Percentiles rank a stretch among this genome's conserved stretches.
These are phyloP conservation scores for Lacerta agilis DNA, from an alignment of 2,797 vertebrate species.

Conservation along the genomic window DNA sequence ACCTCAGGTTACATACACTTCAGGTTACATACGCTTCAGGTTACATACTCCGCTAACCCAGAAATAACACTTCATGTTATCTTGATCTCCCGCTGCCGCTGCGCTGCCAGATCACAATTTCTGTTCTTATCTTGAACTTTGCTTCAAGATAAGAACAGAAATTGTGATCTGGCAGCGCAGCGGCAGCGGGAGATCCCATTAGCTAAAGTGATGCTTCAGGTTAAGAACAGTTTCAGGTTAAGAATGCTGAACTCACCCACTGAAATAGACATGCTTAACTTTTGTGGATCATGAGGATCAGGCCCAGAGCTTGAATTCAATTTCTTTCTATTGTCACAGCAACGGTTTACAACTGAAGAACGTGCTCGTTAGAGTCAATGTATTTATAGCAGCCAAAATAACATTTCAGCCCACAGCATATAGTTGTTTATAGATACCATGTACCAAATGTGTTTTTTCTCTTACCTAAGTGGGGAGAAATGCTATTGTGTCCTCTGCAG, in stretches of 20 bases:
- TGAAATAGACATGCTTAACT: background rate
- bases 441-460: background rate
- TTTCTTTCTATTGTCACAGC: background rate
- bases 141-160: no score
- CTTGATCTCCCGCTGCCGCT: no score
- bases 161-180: no score
- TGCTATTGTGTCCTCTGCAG: background rate
- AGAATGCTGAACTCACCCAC: background rate
- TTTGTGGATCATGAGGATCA: background rate
- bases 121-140: no score
- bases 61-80: no score
- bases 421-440: background rate
- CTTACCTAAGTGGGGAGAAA: background rate
- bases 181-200: no score
- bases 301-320: background rate
- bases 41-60: no score
- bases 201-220: no score
- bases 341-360: background rate
- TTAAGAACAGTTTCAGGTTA: no score
- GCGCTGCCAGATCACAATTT: no score
- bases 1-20: no score
- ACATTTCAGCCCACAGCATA: background rate
- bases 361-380: background rate
- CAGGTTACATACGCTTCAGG: no score
- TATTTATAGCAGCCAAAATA: conserved; percentile 10